These are phyloP conservation scores for Heterotilapia buettikoferi DNA, from an alignment of 2,113 vertebrate genomes.

Conservation along the genomic window DNA sequence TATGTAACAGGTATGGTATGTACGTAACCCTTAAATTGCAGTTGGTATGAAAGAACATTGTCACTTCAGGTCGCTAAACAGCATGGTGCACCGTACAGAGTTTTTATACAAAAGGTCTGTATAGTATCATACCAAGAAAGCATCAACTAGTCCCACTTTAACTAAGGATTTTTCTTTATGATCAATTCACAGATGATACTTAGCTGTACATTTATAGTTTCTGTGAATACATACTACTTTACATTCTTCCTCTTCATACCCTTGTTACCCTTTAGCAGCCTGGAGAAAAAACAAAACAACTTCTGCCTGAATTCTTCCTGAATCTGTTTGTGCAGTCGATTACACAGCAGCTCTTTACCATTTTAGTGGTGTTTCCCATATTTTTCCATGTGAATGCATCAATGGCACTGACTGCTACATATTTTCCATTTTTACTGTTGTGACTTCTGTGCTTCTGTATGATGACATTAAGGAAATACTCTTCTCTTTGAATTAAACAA, in stretches of 20 bases:
- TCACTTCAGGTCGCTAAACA: neutral
- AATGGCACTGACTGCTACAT: neutral
- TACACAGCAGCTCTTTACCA: constrained; percentile 13
- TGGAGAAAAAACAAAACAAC: neutral
- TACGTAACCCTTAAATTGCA: neutral
- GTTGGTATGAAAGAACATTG: neutral
- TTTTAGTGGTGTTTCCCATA: neutral
- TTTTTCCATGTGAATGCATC: constrained; percentile 16
- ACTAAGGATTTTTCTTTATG: neutral
- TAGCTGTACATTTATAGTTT: neutral
- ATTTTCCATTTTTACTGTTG: neutral
- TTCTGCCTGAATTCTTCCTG: neutral
- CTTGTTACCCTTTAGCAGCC: neutral
- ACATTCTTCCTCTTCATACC: neutral
- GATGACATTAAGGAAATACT: neutral
- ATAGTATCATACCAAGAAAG: neutral
- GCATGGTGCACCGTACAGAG: neutral
- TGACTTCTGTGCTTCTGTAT: neutral
- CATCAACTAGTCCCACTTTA: neutral
- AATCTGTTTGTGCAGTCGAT: constrained; percentile 24
- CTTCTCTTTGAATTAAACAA: neutral
- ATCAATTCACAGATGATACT: neutral
- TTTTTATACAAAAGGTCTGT: neutral
- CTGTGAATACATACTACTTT: neutral
- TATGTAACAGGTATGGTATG: neutral